These are phyloP conservation scores for Botia kubotai DNA, from an alignment of 2,797 vertebrate species.

Conservation along the genomic window DNA sequence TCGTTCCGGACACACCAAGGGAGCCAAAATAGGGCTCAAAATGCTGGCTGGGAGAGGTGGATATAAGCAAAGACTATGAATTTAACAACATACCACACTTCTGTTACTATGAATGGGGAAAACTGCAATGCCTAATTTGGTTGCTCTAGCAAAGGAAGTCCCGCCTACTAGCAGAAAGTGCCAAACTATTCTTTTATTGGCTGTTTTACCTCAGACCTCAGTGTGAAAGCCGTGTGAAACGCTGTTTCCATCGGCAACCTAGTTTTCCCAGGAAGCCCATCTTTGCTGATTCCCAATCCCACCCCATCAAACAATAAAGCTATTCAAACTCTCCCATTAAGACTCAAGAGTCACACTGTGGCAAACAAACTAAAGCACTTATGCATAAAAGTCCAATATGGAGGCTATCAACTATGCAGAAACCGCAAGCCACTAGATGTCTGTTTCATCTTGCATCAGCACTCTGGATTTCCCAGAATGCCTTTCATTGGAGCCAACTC, in stretches of 20 bases:
- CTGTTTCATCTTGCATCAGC: background rate
- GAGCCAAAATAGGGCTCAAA: constrained; percentile 33
- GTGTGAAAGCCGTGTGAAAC: background rate
- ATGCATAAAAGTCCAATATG: background rate
- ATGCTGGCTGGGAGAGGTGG: background rate
- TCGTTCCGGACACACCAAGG: constrained; percentile 13
- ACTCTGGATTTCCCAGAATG: background rate
- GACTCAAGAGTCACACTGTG: background rate
- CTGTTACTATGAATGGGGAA: too few species aligned
- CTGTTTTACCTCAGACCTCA: background rate
- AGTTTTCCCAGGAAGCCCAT: background rate
- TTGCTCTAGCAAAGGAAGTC: too few species aligned
- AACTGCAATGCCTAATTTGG: too few species aligned
- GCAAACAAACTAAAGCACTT: background rate
- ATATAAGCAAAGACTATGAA: too few species aligned
- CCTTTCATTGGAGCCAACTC: background rate
- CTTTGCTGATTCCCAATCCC: background rate
- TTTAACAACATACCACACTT: too few species aligned
- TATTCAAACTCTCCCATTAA: background rate
- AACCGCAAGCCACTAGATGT: background rate
- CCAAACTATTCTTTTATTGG: background rate
- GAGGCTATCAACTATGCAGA: background rate
- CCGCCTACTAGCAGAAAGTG: too few species aligned
- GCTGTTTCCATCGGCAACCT: background rate
- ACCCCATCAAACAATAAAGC: background rate